phyloP scores from a whole-genome alignment of 2,113 vertebrate genomes.

The Apodemus sylvaticus region DNA sequence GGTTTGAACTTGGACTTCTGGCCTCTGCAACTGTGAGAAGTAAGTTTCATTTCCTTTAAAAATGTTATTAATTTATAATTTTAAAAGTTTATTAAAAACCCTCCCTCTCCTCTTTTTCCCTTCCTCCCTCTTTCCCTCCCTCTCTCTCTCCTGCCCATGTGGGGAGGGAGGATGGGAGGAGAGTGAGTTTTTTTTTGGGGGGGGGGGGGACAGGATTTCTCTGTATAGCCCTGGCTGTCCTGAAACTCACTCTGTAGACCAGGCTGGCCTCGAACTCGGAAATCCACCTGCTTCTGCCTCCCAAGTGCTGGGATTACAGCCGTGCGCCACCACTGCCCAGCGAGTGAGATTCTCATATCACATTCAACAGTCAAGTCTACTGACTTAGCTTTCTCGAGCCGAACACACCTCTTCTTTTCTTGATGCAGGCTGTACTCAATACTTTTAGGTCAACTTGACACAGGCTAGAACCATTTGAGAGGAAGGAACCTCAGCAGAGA shows the following conservation, averaged over 20 bases:
- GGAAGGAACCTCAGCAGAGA: background rate
- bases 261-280: no score
- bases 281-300: no score
- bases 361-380: background rate
- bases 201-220: no score
- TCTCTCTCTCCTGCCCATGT: background rate
- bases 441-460: background rate
- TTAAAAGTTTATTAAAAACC: background rate
- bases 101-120: no score
- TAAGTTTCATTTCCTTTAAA: background rate
- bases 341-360: background rate
- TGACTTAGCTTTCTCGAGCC: background rate
- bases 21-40: background rate
- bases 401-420: background rate
- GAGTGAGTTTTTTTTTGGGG: no score
- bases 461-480: background rate
- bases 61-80: background rate
- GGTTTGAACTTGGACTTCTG: background rate
- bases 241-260: no score
- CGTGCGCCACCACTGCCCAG: no score
- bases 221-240: no score
- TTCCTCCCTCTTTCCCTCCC: rapidly evolving
- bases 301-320: no score
- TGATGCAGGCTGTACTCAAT: background rate
- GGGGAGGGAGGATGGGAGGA: background rate